Evolutionary conservation across 1,140 invertebrate species (phyloP), one percentile per base, ranked within the genome.

Genomic region (Mycetomoellerius zeteki): DNA sequence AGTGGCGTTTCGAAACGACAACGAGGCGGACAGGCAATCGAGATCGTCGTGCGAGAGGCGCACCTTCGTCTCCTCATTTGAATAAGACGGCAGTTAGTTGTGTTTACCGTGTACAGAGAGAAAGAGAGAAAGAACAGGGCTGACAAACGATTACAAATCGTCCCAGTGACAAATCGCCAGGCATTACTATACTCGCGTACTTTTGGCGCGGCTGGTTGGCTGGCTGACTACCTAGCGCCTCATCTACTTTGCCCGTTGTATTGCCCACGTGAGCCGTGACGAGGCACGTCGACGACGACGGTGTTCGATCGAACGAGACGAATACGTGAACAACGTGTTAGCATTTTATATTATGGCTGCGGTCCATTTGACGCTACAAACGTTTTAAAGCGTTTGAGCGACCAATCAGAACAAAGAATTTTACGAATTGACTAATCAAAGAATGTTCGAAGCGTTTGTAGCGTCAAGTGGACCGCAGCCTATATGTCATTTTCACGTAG

Each of bases 141-240:
- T 93, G 93, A 94, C 94, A 94, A 95, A 95, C 93, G 94, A 95
- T 95, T 94, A 95, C 93, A 94, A 95, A 95, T 95, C 93, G 92
- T 93, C 75, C 81, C 80, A 43, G 60, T 89, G 87, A 89, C 88
- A 89, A 91, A 91, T 89, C 82, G 43, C 54, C 65, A 19, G 30
- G 47, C 76, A 75, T 91, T 91, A 91, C 64, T 81, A n/a, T n/a
- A 81, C 58, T 75, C 73, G 84, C 47, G 58, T 85, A 89, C 80
- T 91, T 91, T 91, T 89, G 88, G 88, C 86, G 77, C 88, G 47
- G n/a, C 60, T 60, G 69, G 33, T 65, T 81, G 64, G 30, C 71
- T 60, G 52, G 30, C 77, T 80, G 64, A 30, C 71, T 62, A 65
- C 47, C 60, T 50, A 67, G 47, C 60, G 62, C 56, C 73, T 69